Base-by-base conservation (phyloP, 2,797 vertebrate genomes). In the Myripristis murdjan region DNA sequence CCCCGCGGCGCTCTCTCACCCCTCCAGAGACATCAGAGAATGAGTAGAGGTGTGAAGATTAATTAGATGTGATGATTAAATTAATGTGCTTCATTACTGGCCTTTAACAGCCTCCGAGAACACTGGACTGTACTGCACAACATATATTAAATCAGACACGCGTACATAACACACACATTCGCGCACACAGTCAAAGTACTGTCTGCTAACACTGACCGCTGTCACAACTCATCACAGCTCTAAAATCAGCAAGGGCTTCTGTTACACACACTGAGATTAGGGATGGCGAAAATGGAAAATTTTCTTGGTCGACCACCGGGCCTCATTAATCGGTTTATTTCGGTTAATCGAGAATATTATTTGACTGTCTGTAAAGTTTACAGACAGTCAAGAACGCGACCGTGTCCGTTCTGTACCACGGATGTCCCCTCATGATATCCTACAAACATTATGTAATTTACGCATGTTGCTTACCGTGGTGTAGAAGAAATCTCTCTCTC, bases 41-140 rank as follows among this genome's bases (percentile, higher is more conserved):
- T 37, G 33, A 67, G 35, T 53, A 44, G 52, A 80, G 48, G 82
- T 83, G 84, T 73, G 58, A 70, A 80, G 70, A 76, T 84, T 84
- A 87, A 91, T 91, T 82, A 75, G 74, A 87, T 60, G 79, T 81
- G 78, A 84, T 77, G 74, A 82, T 89, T 77, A 48, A 86, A 88
- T 88, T 79, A 87, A 90, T 75, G 83, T 5, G 69, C 84, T 84
- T 84, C 72, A 81, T 82, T 81, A 83, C 52, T 65, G 84, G 74
- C 67, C 64, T 52, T 69, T 69, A 64, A 64, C 53, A 24, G 55
- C 47, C 49, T 69, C 26, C 31, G 71, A 74, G 66, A 57, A 23
- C 37, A 59, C 11, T 15, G 33, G 53, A 35, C 44, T 22, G 24
- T 60, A 52, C 43, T 54, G 46, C 16, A 65, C 14, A 60, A 53